Conservation (phyloP, 2,888 invertebrate species). For the Argyresthia albistria region DNA sequence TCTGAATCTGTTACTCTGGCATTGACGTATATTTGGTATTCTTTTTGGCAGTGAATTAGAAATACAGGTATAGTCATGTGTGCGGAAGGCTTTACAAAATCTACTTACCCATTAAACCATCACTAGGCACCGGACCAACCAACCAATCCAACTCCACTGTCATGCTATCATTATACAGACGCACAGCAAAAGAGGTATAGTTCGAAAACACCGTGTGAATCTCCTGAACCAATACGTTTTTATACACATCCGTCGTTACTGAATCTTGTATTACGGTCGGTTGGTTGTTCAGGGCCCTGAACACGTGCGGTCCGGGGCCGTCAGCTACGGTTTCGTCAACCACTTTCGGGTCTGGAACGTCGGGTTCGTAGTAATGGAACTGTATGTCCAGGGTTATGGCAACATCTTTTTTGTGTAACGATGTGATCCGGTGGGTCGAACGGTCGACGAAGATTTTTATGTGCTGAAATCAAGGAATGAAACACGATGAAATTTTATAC, state of each 20-base stretch:
- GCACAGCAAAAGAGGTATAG: too few species aligned
- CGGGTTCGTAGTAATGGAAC: constrained; percentile 82
- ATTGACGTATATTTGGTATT: too few species aligned
- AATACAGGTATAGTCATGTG: too few species aligned
- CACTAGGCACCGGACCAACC: too few species aligned
- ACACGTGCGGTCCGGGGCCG: constrained; percentile 61
- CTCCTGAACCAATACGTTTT: constrained; percentile 81
- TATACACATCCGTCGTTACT: constrained; percentile 21
- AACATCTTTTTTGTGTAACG: constrained; percentile 49
- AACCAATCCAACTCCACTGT: too few species aligned
- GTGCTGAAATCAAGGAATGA: not conserved
- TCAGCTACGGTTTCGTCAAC: constrained; percentile 71
- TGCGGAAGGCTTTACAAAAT: too few species aligned
- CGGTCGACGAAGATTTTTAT: constrained; percentile 11
- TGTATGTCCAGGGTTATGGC: constrained; percentile 38
- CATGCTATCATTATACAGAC: too few species aligned
- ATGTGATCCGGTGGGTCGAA: constrained; percentile 69
- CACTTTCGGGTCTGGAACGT: constrained; percentile 74
- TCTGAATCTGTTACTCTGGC: too few species aligned
- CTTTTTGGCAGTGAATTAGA: too few species aligned
- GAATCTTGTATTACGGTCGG: constrained; percentile 19
- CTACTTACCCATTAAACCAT: too few species aligned
- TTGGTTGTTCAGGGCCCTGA: constrained; percentile 20
- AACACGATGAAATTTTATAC: too few species aligned
- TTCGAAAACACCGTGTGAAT: constrained; percentile 74